These are phyloP conservation scores for Drosophila crucigera DNA, from an alignment of 2,888 invertebrate genomes.

Conservation along the genomic window DNA sequence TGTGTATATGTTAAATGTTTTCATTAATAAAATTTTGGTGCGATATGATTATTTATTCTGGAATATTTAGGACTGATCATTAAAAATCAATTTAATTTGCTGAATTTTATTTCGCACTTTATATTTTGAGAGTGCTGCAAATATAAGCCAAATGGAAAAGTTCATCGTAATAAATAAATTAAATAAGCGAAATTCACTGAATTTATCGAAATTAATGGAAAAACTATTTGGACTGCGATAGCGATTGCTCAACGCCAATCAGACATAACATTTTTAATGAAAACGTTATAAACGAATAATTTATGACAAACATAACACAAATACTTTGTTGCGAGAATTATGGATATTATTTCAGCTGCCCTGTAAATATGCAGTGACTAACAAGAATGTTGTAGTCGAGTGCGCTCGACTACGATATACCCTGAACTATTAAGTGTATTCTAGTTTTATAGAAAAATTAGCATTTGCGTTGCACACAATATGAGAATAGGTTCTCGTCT, in stretches of 20 bases:
- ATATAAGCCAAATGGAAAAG: slow-evolving; percentile 1
- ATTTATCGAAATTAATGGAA: slow-evolving; percentile 9
- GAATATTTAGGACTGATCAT: slow-evolving; percentile 2
- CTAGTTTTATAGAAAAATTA: neutral
- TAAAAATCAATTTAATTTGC: slow-evolving; percentile 21
- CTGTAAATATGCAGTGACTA: neutral
- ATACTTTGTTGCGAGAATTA: slow-evolving; percentile 16
- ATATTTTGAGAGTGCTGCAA: neutral
- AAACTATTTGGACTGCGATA: slow-evolving; percentile 2
- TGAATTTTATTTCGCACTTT: slow-evolving; percentile 26
- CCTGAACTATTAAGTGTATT: neutral
- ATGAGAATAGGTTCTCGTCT: neutral
- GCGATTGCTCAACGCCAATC: slow-evolving; percentile 9
- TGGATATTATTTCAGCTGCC: neutral
- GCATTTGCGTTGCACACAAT: neutral
- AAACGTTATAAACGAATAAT: slow-evolving; percentile 22
- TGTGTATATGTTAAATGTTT: neutral
- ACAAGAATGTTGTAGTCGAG: neutral
- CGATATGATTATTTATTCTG: slow-evolving; percentile 49
- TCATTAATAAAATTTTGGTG: slow-evolving; percentile 8
- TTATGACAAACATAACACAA: slow-evolving; percentile 18
- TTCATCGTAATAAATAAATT: slow-evolving; percentile 6
- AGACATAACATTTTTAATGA: slow-evolving; percentile 2
- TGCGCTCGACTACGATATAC: neutral
- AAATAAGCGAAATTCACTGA: neutral